Base-by-base conservation (phyloP, 2,113 vertebrate genomes). In the Phocoena phocoena region DNA sequence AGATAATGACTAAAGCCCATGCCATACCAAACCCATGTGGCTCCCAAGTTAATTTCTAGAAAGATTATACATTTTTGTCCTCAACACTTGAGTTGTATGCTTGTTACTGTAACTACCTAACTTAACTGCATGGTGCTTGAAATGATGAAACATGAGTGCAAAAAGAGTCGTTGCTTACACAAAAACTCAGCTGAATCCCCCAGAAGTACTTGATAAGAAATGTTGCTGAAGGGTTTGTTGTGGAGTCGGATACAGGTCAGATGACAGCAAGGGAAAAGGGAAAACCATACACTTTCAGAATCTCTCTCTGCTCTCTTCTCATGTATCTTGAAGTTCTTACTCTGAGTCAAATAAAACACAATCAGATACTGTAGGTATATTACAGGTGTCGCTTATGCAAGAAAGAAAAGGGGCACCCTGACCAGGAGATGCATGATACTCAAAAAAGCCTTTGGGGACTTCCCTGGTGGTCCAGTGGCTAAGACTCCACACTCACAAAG, bases 281-380 rank as follows among this genome's bases (percentile, higher is more conserved):
- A 87, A 44, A 95, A 44, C 6, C 44, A 26, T 9, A 58, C 87
- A 73, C 36, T 50, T 90, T 76, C 53, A 94, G 50, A 92, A 84
- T 3, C 63, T 36, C 58, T 92, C 47, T 88, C 81, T 79, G 11
- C 41, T 95, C 73, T 88, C 44, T 60, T 90, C 60, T 58, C n/a
- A 3, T 31, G 44, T 10, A 87, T 79, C 68, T 88, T 63, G 83
- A 96, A 26, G 4, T 70, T 91, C 31, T 95, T 38, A 41, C 44
- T 73, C 25, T 65, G 53, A 53, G 86, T 93, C 58, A 93, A 82
- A 88, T 36, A 80, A 93, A 86, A 90, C 17, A 25, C 63, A 92
- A 55, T 68, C 65, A 44, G 31, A 73, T 88, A n/a, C 0, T 53
- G 23, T 83, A 70, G 65, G 47, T 33, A 68, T 15, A 26, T n/a